phyloP scores from a whole-genome alignment of 1,140 invertebrate species.

The Whitmania pigra region DNA sequence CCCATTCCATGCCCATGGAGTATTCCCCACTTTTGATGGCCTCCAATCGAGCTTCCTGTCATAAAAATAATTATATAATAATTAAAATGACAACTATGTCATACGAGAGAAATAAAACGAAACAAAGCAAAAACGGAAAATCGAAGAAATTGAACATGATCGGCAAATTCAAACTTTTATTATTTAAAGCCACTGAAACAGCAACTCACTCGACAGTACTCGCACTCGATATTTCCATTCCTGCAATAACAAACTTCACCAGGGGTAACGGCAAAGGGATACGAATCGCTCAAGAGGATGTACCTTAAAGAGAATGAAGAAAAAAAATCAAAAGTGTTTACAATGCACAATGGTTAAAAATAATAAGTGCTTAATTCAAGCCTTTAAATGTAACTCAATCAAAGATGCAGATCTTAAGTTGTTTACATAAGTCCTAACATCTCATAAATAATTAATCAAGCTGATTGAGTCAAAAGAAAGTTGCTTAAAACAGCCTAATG shows the following conservation, averaged over 20 bases:
- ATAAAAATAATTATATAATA: background rate
- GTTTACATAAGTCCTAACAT: background rate
- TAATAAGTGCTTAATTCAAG: background rate
- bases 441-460: background rate
- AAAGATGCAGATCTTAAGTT: background rate
- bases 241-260: constrained; percentile 66
- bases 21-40: constrained; percentile 66
- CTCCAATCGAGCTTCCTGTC: constrained; percentile 42
- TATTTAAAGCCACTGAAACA: too few relatives aligned
- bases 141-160: background rate
- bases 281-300: constrained; percentile 84
- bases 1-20: constrained; percentile 81
- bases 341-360: too few relatives aligned
- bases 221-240: constrained; percentile 76
- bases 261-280: constrained; percentile 61
- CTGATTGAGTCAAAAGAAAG: too few relatives aligned
- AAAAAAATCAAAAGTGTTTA: too few relatives aligned
- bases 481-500: background rate
- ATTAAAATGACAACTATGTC: background rate
- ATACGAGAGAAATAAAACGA: background rate
- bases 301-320: constrained; percentile 12
- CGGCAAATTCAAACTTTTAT: background rate
- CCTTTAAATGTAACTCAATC: background rate
- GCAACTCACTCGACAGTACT: constrained; percentile 28
- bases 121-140: background rate